Conservation (phyloP, 2,113 vertebrate species). For the Chinchilla lanigera region DNA sequence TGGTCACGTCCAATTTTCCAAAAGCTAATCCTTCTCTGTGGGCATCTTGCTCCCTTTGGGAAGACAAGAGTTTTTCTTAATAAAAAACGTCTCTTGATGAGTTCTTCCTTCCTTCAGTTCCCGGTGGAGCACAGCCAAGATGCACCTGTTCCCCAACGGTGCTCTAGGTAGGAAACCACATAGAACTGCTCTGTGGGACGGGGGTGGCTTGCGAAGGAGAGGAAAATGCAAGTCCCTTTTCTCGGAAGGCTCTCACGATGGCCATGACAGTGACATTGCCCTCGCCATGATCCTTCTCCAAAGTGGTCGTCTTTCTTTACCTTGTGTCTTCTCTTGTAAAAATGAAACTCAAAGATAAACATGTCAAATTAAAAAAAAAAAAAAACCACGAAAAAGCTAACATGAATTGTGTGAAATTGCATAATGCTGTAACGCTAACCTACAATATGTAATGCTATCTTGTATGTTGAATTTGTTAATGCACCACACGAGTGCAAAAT, state of each 20-base stretch:
- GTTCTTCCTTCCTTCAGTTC: conserved; percentile 43
- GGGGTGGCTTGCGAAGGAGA: conserved; percentile 58
- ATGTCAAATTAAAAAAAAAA: conserved; percentile 81
- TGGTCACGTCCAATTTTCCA: conserved; percentile 61
- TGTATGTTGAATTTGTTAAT: conserved; percentile 93
- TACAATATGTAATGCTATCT: conserved; percentile 90
- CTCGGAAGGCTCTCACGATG: conserved; percentile 58
- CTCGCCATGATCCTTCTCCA: conserved; percentile 82
- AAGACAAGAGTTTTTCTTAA: conserved; percentile 59
- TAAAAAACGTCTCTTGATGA: conserved; percentile 41
- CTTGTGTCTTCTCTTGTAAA: conserved; percentile 89
- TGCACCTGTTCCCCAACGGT: conserved; percentile 60
- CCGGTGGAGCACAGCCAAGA: conserved; percentile 30
- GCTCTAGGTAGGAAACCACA: conserved; percentile 71
- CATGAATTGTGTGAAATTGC: conserved; percentile 86
- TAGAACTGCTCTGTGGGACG: conserved; percentile 55
- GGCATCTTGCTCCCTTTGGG: conserved; percentile 43
- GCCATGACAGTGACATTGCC: conserved; percentile 78
- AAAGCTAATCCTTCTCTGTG: conserved; percentile 56
- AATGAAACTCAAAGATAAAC: conserved; percentile 84
- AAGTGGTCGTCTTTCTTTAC: conserved; percentile 85
- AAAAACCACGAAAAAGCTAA: conserved; percentile 80
- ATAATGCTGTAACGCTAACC: conserved; percentile 88
- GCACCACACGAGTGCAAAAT: conserved; percentile 91
- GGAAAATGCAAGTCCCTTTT: conserved; percentile 39